Percentiles rank a stretch among this genome's conserved stretches.
Conservation (phyloP, 1,140 invertebrate genomes). For the Cepaea nemoralis region DNA sequence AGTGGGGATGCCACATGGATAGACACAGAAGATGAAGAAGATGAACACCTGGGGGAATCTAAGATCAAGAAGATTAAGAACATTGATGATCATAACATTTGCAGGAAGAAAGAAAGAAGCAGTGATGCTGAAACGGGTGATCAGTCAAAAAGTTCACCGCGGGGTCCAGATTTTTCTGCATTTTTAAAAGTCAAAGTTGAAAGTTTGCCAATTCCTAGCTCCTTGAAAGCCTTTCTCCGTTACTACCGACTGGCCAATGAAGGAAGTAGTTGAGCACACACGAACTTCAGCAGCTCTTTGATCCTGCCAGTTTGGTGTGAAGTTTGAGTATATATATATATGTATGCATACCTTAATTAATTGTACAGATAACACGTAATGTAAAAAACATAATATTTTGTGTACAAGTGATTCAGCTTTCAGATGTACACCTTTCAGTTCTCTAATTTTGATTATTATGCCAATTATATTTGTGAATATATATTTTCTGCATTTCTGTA, state of each 20-base stretch:
- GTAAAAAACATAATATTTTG: no score
- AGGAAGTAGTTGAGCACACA: background rate
- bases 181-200: constrained; percentile 30
- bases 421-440: no score
- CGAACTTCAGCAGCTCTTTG: background rate
- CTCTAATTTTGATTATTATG: no score
- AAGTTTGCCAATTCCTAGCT: constrained; percentile 31
- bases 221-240: constrained; percentile 30
- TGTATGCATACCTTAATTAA: background rate
- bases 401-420: no score
- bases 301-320: background rate
- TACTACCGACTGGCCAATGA: constrained; percentile 15
- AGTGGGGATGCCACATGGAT: constrained; percentile 24
- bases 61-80: background rate
- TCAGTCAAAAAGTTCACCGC: background rate
- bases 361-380: no score
- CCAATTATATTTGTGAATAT: no score
- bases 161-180: constrained; percentile 30
- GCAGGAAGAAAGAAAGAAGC: background rate
- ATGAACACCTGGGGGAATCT: background rate
- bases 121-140: background rate
- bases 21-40: constrained; percentile 27
- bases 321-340: background rate
- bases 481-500: no score
- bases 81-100: background rate